Percentiles rank a stretch among this genome's conserved stretches.
Evolutionary conservation across 53 echinoderm and acorn worm species (phyloP).

Genomic region (Stichopus horrens): DNA sequence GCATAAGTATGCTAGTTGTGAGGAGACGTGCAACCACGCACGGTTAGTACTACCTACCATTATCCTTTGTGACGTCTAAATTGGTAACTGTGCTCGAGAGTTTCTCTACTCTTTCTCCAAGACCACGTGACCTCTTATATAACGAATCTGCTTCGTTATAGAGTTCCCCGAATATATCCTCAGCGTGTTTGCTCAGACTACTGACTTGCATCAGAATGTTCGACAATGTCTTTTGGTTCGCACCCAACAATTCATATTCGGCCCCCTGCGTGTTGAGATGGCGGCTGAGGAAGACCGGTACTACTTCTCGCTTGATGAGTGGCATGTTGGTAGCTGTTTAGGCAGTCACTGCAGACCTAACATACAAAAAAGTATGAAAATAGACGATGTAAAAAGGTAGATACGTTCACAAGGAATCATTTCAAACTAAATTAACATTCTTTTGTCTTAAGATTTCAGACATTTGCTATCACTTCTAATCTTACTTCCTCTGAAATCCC

Average conservation of each 20-base stretch:
- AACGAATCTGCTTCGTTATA: conserved; percentile 88
- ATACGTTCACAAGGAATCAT: too few relatives aligned
- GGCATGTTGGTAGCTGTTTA: conserved; percentile 78
- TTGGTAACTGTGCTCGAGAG: conserved; percentile 92
- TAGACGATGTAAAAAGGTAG: too few relatives aligned
- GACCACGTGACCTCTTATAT: conserved; percentile 69
- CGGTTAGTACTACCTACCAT: conserved; percentile 59
- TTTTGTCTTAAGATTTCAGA: too few relatives aligned
- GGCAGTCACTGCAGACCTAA: conserved; percentile 48
- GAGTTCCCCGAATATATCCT: conserved; percentile 96
- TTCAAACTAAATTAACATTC: too few relatives aligned
- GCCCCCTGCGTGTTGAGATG: conserved; percentile 72
- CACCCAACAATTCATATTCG: conserved; percentile 81
- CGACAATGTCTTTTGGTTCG: conserved; percentile 85
- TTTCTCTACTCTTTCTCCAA: conserved; percentile 92
- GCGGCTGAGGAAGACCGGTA: conserved; percentile 85
- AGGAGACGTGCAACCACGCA: too few relatives aligned
- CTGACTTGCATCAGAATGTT: conserved; percentile 92
- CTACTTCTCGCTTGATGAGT: conserved; percentile 92
- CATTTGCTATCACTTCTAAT: too few relatives aligned
- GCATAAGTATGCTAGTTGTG: too few relatives aligned
- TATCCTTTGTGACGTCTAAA: conserved; percentile 88
- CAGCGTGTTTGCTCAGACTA: conserved; percentile 95
- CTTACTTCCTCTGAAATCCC: too few relatives aligned
- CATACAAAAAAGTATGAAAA: neutral